Conservation (phyloP, 2,113 vertebrate species). For the Leptodactylus fuscus region DNA sequence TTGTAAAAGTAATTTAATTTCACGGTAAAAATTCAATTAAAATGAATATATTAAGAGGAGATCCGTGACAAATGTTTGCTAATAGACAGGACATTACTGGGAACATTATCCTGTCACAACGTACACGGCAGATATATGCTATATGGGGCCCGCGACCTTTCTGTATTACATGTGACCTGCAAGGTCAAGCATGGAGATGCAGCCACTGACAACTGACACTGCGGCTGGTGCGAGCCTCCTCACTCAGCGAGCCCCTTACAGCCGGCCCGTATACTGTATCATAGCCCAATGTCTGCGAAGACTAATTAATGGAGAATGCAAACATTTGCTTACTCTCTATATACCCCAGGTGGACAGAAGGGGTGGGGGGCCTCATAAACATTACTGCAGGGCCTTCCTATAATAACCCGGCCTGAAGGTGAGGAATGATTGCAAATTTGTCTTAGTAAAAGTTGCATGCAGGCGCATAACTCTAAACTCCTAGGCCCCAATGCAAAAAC, state of each 20-base stretch:
- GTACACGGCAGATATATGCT: neutral
- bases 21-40: neutral
- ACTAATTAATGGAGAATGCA: constrained; percentile 50
- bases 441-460: neutral
- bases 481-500: neutral
- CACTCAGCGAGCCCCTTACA: constrained; percentile 41
- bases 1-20: neutral
- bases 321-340: constrained; percentile 45
- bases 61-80: neutral
- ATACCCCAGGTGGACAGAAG: neutral
- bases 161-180: constrained; percentile 27
- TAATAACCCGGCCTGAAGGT: too few relatives aligned
- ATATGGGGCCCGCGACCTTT: constrained; percentile 41
- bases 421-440: too few relatives aligned
- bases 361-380: neutral
- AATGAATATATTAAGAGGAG: neutral
- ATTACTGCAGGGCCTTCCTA: neutral
- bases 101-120: constrained; percentile 35
- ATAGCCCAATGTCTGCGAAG: neutral
- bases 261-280: constrained; percentile 4
- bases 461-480: neutral
- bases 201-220: constrained; percentile 41
- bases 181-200: constrained; percentile 35
- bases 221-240: neutral
- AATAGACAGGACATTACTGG: neutral